These are phyloP conservation scores for Pseudopipra pipra DNA, from an alignment of 2,113 vertebrate genomes.

Conservation along the genomic window DNA sequence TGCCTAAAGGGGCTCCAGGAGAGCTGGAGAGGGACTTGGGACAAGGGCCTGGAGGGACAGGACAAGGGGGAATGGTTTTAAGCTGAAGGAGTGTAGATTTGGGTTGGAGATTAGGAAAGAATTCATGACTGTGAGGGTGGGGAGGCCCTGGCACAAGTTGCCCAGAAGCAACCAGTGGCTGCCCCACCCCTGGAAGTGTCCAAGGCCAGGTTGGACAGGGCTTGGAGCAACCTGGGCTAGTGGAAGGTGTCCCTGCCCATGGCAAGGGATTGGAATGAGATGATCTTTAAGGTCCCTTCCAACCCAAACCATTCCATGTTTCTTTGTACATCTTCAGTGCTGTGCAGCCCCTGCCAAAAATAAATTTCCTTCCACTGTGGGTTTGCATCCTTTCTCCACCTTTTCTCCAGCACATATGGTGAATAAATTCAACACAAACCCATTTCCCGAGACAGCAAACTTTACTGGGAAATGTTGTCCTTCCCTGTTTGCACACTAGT, in stretches of 20 bases:
- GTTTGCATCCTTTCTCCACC: not conserved
- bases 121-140: accelerated
- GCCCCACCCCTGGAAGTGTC: not conserved
- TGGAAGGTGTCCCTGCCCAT: not conserved
- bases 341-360: not conserved
- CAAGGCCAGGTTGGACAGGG: accelerated
- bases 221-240: not conserved
- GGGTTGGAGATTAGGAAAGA: not conserved
- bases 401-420: not conserved
- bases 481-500: not conserved
- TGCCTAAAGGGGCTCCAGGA: not conserved
- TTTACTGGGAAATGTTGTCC: not conserved
- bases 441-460: not conserved
- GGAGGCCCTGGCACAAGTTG: accelerated
- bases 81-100: not conserved
- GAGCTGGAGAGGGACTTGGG: not conserved
- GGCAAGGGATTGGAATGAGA: not conserved
- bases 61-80: not conserved
- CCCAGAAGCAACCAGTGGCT: not conserved
- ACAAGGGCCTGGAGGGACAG: not conserved
- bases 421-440: not conserved
- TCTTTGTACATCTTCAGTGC: too few species aligned
- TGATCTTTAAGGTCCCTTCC: not conserved
- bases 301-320: not conserved
- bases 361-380: not conserved